Base-by-base conservation (phyloP, 2,888 invertebrate genomes). In the Cosmia pyralina region DNA sequence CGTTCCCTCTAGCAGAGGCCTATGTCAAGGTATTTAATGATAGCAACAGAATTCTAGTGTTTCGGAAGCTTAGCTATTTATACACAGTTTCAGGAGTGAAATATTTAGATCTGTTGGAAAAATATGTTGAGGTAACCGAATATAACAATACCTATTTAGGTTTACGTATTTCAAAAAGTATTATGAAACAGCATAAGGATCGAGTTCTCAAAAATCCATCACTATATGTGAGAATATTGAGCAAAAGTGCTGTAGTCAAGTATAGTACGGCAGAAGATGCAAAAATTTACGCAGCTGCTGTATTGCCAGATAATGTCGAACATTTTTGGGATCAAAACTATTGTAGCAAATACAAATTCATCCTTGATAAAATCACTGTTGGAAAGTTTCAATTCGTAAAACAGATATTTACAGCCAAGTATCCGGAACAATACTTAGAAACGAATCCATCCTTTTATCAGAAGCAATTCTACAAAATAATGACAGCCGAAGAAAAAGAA, bases 51-150 rank as follows among this genome's bases (percentile, higher is more conserved):
- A 38, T 63, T 8, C 4, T 0, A 48, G 65, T 87, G 2, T 53
- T 89, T 65, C 73, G 58, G 46, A 66, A 72, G n/a, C 74, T 87
- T 4, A 75, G 83, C 41, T 82, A 87, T 72, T 76, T 87, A 52
- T 85, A 84, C 75, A 69, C 89, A 11, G 74, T 90, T 69, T 90
- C 90, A 1, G 82, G 83, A 81, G 78, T 75, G 8, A 84, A 87
- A 64, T 94, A 92, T 82, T 88, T 94, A 69, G 83, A 92, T 77
- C 72, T 93, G 64, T 73, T 93, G 22, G 93, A 93, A 84, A 89
- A 83, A 48, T 83, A 88, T 65, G 66, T 68, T 15, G n/a, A 34
- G 7, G 13, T 44, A 46, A 6, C 4, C 52, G 11, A 10, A 50
- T 50, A 19, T 55, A 15, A 58, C 15, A 38, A 7, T 28, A 41